A percentile compares a stretch with the other conserved stretches of the same genome.
Conservation (phyloP, 2,113 vertebrate species). For the Lucifuga dentata region DNA sequence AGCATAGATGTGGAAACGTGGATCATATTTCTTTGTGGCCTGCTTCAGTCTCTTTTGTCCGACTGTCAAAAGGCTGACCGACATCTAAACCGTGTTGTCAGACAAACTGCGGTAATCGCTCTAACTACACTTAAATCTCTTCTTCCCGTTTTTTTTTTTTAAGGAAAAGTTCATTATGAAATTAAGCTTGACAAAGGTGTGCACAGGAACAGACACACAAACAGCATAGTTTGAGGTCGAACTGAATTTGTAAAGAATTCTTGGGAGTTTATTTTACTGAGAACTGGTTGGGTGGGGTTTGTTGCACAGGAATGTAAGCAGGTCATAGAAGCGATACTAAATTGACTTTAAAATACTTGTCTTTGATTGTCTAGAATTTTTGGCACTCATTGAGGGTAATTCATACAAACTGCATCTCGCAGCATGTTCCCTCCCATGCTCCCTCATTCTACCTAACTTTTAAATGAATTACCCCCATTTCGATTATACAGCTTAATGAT, state of each 20-base stretch:
- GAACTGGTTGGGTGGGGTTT: neutral
- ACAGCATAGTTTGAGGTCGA: neutral
- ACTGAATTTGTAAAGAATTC: slow-evolving; percentile 6
- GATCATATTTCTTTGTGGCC: neutral
- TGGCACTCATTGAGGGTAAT: neutral
- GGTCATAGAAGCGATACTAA: neutral
- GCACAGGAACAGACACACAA: slow-evolving; percentile 10
- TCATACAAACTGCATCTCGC: no score
- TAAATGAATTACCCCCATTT: no score
- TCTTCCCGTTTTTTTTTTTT: slow-evolving; percentile 9
- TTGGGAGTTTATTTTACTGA: slow-evolving; percentile 18
- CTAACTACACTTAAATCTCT: slow-evolving; percentile 28
- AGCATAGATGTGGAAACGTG: neutral
- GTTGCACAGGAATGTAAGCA: neutral
- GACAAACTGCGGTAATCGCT: slow-evolving; percentile 46
- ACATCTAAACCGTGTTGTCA: slow-evolving; percentile 16
- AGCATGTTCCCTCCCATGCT: no score
- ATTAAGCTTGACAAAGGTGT: slow-evolving; percentile 15
- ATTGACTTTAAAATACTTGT: neutral
- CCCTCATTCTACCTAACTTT: no score
- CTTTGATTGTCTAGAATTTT: neutral
- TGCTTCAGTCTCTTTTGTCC: slow-evolving; percentile 37
- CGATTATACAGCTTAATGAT: no score
- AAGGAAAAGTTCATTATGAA: slow-evolving; percentile 29
- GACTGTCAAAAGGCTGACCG: slow-evolving; percentile 25